Percentiles rank a stretch among this genome's conserved stretches.
phyloP scores from a whole-genome alignment of 1,140 invertebrate species.

The Coelopa frigida region DNA sequence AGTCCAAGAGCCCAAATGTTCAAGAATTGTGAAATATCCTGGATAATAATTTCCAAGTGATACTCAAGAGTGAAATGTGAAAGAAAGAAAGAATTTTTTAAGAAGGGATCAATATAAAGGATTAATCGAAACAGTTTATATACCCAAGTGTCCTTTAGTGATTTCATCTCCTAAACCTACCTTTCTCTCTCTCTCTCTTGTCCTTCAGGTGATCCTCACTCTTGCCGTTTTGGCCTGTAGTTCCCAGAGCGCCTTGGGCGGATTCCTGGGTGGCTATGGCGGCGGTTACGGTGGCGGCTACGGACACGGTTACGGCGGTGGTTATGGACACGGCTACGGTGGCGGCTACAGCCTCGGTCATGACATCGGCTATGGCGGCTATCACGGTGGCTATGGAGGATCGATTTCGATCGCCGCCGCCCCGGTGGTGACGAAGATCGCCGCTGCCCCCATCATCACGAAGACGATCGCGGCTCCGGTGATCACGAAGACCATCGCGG shows the following conservation, averaged over 20 bases:
- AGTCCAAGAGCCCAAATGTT: too few relatives aligned
- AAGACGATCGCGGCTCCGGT: conserved; percentile 27
- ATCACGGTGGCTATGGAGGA: conserved; percentile 12
- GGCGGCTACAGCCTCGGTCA: conserved; percentile 17
- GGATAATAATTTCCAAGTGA: too few relatives aligned
- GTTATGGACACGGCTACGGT: not conserved
- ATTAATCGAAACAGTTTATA: not conserved
- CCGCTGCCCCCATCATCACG: conserved; percentile 24
- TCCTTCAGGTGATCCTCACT: conserved; percentile 19
- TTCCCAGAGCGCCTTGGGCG: conserved; percentile 18
- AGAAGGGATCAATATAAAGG: too few relatives aligned
- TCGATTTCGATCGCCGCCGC: conserved; percentile 13
- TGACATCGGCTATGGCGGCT: conserved; percentile 12
- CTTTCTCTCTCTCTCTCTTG: not conserved
- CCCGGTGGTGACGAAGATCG: conserved; percentile 22
- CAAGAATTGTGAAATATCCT: too few relatives aligned
- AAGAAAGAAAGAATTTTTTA: too few relatives aligned
- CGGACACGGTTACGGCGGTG: conserved; percentile 21
- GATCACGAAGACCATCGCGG: conserved; percentile 27
- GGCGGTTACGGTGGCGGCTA: conserved; percentile 13
- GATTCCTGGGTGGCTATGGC: conserved; percentile 20
- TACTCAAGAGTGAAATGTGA: too few relatives aligned
- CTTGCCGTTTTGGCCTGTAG: conserved; percentile 19
- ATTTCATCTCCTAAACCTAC: too few relatives aligned
- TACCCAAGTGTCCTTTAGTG: not conserved